Base-by-base conservation (phyloP, 2,888 invertebrate species). In the Drosophila borealis region DNA sequence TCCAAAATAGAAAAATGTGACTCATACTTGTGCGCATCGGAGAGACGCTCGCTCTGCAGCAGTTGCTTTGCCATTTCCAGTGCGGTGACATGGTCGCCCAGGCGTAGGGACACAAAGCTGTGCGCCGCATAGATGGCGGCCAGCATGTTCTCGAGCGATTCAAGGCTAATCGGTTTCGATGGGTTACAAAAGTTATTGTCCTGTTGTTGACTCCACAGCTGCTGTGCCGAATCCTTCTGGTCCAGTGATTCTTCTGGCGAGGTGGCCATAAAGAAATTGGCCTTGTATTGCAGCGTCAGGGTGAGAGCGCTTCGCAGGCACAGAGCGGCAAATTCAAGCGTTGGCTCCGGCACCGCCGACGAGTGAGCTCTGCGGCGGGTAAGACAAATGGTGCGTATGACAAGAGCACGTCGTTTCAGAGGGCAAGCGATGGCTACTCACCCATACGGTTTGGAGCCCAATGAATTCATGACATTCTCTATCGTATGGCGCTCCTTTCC, bases 291-390 rank as follows among this genome's bases (percentile, higher is more conserved):
- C 10, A 77, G 83, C 9, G 89, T 81, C 1, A 91, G 69, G 2
- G 85, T 89, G n/a, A 91, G 69, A 11, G 98, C 97, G 93, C 98
- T 98, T 76, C 96, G 95, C 59, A 98, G 93, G 92, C 98, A 98
- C 29, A 98, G 93, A 0, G 96, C 95, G 4, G 97, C 98, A 93
- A 98, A 98, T 93, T 98, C 97, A 80, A 98, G 92, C 8, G 97
- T 97, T 6, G 97, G 94, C 53, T 96, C 96, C 17, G 98, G 98
- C 78, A 97, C 96, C 1, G 97, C 97, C 88, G 96, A 96, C 0
- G 97, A 96, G 83, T 96, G 95, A 9, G 93, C 92, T 74, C 80
- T 85, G 25, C 13, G 13, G 25, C 13, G 13, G 21, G 0, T 9
- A 36, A 11, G 2, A 33, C 1, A 21, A 2, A n/a, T 0, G 1